These are phyloP conservation scores for Cettia cetti DNA, from an alignment of 2,113 vertebrate species.

Conservation along the genomic window DNA sequence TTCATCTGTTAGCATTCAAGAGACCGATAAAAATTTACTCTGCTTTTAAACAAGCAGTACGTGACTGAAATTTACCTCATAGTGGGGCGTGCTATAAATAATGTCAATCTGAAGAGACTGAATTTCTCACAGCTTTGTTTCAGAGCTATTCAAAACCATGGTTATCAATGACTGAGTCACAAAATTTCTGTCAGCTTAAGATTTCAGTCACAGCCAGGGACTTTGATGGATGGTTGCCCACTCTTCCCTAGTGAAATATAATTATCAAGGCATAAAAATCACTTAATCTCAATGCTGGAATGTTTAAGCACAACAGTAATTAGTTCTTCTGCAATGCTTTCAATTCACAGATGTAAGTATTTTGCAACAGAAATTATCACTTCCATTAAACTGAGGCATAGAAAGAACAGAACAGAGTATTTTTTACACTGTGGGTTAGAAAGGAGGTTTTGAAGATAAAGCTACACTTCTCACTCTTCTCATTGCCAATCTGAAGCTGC, in stretches of 20 bases:
- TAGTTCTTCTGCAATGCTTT: conserved; percentile 22
- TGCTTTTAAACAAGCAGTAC: conserved; percentile 67
- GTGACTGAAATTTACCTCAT: conserved; percentile 72
- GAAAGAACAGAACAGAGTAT: neutral
- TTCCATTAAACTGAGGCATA: conserved; percentile 28
- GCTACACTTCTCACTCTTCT: neutral
- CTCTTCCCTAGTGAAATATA: conserved; percentile 18
- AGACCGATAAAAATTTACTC: conserved; percentile 73
- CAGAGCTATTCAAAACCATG: conserved; percentile 71
- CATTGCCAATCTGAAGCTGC: neutral
- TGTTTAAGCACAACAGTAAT: conserved; percentile 30
- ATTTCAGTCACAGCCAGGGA: conserved; percentile 62
- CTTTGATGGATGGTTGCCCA: conserved; percentile 59
- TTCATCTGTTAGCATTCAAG: conserved; percentile 70
- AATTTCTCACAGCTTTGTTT: conserved; percentile 74
- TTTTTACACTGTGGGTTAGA: neutral
- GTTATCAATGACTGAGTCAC: conserved; percentile 72
- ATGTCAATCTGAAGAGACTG: conserved; percentile 69
- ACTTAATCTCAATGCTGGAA: neutral
- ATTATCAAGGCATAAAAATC: conserved; percentile 42
- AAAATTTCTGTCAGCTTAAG: conserved; percentile 53
- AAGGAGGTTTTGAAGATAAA: neutral
- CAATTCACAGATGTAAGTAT: neutral
- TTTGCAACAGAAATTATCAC: conserved; percentile 30
- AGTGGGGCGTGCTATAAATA: conserved; percentile 63